A percentile compares a stretch with the other conserved stretches of the same genome.
phyloP scores from a whole-genome alignment of 1,140 invertebrate species.

The Camponotus vicinus region DNA sequence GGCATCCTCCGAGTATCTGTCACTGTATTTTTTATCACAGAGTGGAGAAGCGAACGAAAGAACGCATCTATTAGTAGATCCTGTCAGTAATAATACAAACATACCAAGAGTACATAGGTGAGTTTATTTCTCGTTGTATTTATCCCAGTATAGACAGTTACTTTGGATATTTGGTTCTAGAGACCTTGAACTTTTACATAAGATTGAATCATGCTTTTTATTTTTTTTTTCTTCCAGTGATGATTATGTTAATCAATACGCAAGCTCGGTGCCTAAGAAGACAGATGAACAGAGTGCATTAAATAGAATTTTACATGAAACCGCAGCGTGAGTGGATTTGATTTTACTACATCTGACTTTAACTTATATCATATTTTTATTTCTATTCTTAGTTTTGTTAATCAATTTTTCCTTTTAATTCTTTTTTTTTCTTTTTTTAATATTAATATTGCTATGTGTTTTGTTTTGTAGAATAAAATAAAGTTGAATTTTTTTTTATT shows the following conservation, averaged over 20 bases:
- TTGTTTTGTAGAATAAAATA: neutral
- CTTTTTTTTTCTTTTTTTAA: neutral
- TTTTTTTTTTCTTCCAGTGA: conserved; percentile 86
- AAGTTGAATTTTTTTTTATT: neutral
- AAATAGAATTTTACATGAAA: conserved; percentile 94
- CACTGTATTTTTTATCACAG: conserved; percentile 80
- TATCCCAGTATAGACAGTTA: neutral
- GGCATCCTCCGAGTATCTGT: neutral
- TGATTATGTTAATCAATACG: conserved; percentile 88
- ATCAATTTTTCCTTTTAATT: neutral
- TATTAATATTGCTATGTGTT: neutral
- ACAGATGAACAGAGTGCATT: conserved; percentile 95
- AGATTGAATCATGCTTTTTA: conserved; percentile 8
- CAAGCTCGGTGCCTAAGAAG: conserved; percentile 91
- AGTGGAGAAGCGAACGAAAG: conserved; percentile 89
- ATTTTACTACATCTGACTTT: conserved; percentile 14
- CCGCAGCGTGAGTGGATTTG: conserved; percentile 91
- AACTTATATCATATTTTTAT: neutral
- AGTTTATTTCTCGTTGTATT: conserved; percentile 40
- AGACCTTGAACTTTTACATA: neutral
- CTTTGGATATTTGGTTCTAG: neutral
- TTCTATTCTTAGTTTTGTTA: neutral
- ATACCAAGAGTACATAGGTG: conserved; percentile 88
- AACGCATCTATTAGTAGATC: conserved; percentile 90
- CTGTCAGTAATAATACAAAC: conserved; percentile 89